A percentile compares a stretch with the other conserved stretches of the same genome.
Evolutionary conservation across 2,888 invertebrate species (phyloP).

Genomic region (Frankliniella fusca): DNA sequence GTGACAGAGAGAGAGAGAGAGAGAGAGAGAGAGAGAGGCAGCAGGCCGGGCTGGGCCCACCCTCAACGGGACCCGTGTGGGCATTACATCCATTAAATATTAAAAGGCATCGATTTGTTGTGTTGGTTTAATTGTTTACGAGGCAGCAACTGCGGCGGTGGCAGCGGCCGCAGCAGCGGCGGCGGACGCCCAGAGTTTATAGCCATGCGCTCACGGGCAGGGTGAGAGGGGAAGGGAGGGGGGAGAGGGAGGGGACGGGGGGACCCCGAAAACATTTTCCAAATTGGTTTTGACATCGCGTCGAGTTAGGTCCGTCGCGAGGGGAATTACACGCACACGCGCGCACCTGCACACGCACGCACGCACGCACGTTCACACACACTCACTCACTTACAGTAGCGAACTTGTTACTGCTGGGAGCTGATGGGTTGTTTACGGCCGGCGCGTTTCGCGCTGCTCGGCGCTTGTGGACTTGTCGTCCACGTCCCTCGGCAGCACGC

Average conservation of each 20-base stretch:
- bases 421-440: background rate
- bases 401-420: background rate
- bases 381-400: background rate
- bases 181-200: background rate
- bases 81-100: conserved; percentile 21
- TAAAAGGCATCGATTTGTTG: conserved; percentile 21
- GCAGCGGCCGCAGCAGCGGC: background rate
- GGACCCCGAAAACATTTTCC: conserved; percentile 4
- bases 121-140: conserved; percentile 13
- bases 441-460: background rate
- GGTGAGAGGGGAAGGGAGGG: too few species aligned
- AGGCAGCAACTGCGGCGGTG: too few species aligned
- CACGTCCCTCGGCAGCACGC: too few species aligned
- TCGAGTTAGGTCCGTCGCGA: background rate
- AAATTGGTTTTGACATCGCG: conserved; percentile 24
- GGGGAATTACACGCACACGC: background rate
- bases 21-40: too few species aligned
- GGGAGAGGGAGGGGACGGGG: too few species aligned
- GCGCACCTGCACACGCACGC: background rate
- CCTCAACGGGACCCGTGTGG: conserved; percentile 1
- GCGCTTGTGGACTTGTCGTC: too few species aligned
- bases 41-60: background rate
- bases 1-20: too few species aligned
- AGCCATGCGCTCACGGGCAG: background rate
- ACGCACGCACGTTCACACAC: background rate